Evolutionary conservation across 1,140 invertebrate genomes (phyloP).

Genomic region (Atta texana): DNA sequence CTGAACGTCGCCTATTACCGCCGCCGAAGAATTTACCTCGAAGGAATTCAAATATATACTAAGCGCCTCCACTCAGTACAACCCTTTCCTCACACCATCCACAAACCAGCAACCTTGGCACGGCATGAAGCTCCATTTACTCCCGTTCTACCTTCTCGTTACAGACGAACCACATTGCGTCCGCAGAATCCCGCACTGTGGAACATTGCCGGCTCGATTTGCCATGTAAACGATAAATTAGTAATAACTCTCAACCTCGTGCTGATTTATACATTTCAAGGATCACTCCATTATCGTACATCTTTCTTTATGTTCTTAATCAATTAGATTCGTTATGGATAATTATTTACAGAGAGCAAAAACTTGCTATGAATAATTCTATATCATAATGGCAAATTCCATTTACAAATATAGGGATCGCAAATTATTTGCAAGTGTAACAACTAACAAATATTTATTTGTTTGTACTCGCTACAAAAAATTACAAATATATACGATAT

Average conservation of each 20-base stretch:
- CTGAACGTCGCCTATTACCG: slow-evolving; percentile 11
- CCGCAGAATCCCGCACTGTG: slow-evolving; percentile 47
- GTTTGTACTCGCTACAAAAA: too few species aligned
- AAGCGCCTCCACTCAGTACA: slow-evolving; percentile 39
- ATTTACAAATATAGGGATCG: too few species aligned
- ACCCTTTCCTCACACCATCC: slow-evolving; percentile 24
- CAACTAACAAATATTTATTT: too few species aligned
- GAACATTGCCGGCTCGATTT: slow-evolving; percentile 50
- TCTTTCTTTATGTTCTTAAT: background rate
- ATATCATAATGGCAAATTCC: too few species aligned
- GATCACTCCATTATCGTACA: background rate
- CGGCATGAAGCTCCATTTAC: slow-evolving; percentile 67
- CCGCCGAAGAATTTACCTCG: slow-evolving; percentile 63
- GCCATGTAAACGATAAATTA: slow-evolving; percentile 50
- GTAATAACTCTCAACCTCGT: slow-evolving; percentile 13
- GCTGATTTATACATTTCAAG: background rate
- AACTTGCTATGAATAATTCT: too few species aligned
- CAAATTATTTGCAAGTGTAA: too few species aligned
- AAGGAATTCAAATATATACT: slow-evolving; percentile 75
- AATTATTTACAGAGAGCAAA: too few species aligned
- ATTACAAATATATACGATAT: too few species aligned
- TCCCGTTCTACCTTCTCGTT: slow-evolving; percentile 27
- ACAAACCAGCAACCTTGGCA: slow-evolving; percentile 47
- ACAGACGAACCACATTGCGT: slow-evolving; percentile 46
- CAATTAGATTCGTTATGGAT: background rate